Conservation (phyloP, 2,797 vertebrate species). For the Lithobates pipiens region DNA sequence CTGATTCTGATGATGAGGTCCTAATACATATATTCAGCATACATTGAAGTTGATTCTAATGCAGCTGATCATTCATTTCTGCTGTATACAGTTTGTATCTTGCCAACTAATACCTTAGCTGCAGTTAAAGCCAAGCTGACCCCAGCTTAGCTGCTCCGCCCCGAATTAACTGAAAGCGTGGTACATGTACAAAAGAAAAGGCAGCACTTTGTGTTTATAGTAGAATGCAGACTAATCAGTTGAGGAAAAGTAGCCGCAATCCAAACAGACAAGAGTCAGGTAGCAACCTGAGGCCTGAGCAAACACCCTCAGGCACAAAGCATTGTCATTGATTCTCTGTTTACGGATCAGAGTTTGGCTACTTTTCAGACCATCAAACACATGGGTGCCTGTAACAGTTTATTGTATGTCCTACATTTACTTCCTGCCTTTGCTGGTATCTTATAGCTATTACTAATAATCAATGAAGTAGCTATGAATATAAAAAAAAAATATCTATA, state of each 20-base stretch:
- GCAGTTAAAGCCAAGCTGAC: not conserved
- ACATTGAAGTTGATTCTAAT: too few species aligned
- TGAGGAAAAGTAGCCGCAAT: slow-evolving; percentile 23
- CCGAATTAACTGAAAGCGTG: not conserved
- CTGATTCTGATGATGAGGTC: too few species aligned
- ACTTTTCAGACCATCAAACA: not conserved
- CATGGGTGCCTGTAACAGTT: slow-evolving; percentile 25
- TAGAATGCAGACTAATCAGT: not conserved
- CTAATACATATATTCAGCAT: too few species aligned
- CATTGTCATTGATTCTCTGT: slow-evolving; percentile 5
- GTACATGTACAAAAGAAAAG: slow-evolving; percentile 5
- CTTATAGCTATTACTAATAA: too few species aligned
- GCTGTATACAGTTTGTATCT: not conserved
- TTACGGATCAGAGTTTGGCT: not conserved
- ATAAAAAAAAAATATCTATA: too few species aligned
- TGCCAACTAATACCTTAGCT: not conserved
- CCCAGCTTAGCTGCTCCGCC: not conserved
- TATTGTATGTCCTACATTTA: too few species aligned
- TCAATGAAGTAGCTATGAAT: too few species aligned
- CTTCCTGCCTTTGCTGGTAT: too few species aligned
- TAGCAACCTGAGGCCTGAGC: slow-evolving; percentile 2
- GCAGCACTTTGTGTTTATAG: not conserved
- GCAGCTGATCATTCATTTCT: not conserved
- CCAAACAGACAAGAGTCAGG: slow-evolving; percentile 12
- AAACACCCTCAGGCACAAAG: slow-evolving; percentile 39